Percentiles rank a stretch among this genome's conserved stretches.
phyloP scores from a whole-genome alignment of 2,797 vertebrate genomes.

The Mus caroli region DNA sequence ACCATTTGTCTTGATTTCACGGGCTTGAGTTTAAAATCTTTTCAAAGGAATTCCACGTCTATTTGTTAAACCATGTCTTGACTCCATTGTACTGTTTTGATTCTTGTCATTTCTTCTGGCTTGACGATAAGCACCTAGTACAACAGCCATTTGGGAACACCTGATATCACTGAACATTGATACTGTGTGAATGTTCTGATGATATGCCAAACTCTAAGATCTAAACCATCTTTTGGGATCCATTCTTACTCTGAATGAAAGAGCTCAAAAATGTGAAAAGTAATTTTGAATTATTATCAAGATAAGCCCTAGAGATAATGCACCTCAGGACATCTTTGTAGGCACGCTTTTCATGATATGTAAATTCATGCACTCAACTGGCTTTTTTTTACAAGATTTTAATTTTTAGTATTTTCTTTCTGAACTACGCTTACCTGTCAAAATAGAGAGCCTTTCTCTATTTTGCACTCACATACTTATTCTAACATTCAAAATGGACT shows the following conservation, averaged over 20 bases:
- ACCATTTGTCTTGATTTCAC: not conserved
- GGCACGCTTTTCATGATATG: not conserved
- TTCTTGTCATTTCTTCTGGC: slow-evolving; percentile 20
- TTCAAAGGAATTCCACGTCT: not conserved
- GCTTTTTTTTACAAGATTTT: slow-evolving; percentile 50
- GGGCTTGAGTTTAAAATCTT: not conserved
- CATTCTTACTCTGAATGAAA: slow-evolving; percentile 16
- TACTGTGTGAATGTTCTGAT: not conserved
- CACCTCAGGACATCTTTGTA: not conserved
- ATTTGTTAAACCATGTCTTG: not conserved
- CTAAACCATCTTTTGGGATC: not conserved
- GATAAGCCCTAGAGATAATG: slow-evolving; percentile 21
- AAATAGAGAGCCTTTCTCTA: slow-evolving; percentile 57
- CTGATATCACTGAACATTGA: not conserved
- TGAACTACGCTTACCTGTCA: slow-evolving; percentile 49
- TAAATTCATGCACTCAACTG: slow-evolving; percentile 4
- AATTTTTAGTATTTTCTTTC: slow-evolving; percentile 31
- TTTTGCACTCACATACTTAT: not conserved
- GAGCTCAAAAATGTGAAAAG: slow-evolving; percentile 32
- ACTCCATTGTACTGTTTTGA: not conserved
- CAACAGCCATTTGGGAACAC: not conserved
- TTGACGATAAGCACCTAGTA: not conserved
- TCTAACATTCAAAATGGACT: slow-evolving; percentile 30
- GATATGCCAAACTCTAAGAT: slow-evolving; percentile 16
- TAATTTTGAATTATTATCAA: slow-evolving; percentile 7